Evolutionary conservation across 2,113 vertebrate species (phyloP).

Genomic region (Sinosuthora webbiana): DNA sequence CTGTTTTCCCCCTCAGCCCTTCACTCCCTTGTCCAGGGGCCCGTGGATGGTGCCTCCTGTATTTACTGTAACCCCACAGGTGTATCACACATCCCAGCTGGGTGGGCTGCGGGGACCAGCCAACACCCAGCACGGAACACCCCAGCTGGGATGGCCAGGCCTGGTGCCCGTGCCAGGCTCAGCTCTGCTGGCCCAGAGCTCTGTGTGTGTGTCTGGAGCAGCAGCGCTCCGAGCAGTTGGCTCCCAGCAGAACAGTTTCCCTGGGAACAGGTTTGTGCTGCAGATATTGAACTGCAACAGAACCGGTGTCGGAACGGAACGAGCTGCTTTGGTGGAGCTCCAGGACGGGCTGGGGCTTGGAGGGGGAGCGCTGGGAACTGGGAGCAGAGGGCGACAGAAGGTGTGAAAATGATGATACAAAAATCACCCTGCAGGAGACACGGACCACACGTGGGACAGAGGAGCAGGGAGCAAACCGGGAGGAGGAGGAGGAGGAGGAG

Average conservation of each 20-base stretch:
- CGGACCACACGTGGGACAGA: rapidly evolving
- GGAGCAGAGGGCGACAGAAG: not conserved
- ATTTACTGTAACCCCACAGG: rapidly evolving
- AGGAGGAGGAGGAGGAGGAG: not conserved
- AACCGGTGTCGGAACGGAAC: rapidly evolving
- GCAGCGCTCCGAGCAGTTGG: not conserved
- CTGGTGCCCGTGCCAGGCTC: rapidly evolving
- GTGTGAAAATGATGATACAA: not conserved
- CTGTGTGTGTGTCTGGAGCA: not conserved
- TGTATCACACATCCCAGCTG: not conserved
- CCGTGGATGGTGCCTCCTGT: rapidly evolving
- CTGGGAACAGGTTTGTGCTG: not conserved
- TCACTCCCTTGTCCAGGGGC: not conserved
- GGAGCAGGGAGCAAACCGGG: not conserved
- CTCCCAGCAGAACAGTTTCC: not conserved
- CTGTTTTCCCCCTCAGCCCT: no score
- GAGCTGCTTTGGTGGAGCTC: not conserved
- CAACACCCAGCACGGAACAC: no score
- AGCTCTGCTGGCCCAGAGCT: not conserved
- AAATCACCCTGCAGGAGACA: rapidly evolving
- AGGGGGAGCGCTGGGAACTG: not conserved
- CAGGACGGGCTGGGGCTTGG: rapidly evolving
- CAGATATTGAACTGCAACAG: not conserved
- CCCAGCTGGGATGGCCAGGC: not conserved
- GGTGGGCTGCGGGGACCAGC: not conserved